Evolutionary conservation across 2,888 invertebrate genomes (phyloP), one percentile per base, ranked within the genome.

Genomic region (Drosophila atroscutellata): DNA sequence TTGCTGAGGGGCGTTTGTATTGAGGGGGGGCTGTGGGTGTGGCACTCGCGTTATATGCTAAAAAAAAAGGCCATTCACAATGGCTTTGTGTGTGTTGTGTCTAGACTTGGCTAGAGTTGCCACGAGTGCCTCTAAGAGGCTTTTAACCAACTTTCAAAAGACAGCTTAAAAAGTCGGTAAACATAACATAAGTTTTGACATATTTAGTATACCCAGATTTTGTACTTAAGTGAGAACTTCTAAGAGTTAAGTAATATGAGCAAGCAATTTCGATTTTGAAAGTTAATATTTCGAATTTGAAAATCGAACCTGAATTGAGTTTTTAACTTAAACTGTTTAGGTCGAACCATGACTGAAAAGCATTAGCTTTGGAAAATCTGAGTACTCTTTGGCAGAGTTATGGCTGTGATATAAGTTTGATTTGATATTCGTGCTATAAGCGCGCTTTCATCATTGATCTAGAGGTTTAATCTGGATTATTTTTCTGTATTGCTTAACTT

Each of bases 41-140:
- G 61, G 45, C 51, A 54, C 42, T 18, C 24, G 47, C 37, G 57
- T 77, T 66, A 77, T 75, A 51, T 74, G 63, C 63, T 49, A 26
- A 36, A 56, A 26, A 36, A 56, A 77, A 70, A 66, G 61, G 37
- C 39, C 62, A 65, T 65, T 65, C 42, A 55, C 39, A 77, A 63
- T 65, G 60, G n/a, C 45, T 28, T 39, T 6, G 54, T 56, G 49
- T 64, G 32, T 34, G 20, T 59, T 71, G 62, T 58, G 78, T 77
- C 78, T 77, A 78, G 77, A 67, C 71, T 32, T n/a, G 72, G 11
- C 11, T 13, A 52, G 51, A 34, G 30, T 45, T 45, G 15, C 45
- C 24, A 24, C 20, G 9, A 51, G 36, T 39, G 24, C 47, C 11
- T 49, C 13, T 11, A 34, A 62, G 26, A 61, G 45, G 47, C 45